These are phyloP conservation scores for Chloropsis cyanopogon DNA, from an alignment of 2,113 vertebrate genomes.

Conservation along the genomic window DNA sequence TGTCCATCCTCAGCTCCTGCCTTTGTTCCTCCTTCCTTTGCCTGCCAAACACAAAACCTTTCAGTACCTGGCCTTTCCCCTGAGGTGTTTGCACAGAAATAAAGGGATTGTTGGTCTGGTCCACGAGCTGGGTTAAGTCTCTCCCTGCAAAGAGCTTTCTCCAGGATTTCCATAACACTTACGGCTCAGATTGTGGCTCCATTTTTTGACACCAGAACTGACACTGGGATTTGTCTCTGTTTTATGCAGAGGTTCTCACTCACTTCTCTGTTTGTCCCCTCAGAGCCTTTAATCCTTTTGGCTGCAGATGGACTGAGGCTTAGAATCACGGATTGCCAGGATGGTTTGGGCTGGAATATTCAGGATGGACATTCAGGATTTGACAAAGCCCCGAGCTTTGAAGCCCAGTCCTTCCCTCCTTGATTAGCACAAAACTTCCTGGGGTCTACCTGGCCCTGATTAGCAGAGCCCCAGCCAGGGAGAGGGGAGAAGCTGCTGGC, in stretches of 20 bases:
- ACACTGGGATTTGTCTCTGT: background rate
- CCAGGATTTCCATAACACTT: background rate
- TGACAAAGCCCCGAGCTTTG: background rate
- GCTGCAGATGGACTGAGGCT: background rate
- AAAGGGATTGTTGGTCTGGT: background rate
- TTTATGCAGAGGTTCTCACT: background rate
- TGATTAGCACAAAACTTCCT: background rate
- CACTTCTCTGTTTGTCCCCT: background rate
- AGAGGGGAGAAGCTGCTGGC: constrained; percentile 2
- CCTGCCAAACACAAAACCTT: background rate
- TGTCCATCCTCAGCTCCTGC: background rate
- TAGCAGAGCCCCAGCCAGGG: background rate
- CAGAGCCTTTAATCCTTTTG: background rate
- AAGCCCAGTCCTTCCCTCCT: background rate
- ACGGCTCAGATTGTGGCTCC: background rate
- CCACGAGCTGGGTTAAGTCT: background rate
- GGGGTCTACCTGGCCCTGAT: background rate
- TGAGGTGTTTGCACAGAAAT: background rate
- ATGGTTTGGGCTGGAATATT: background rate
- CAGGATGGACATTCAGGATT: background rate
- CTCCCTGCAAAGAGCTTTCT: background rate
- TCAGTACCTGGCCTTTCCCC: background rate
- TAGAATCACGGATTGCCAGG: background rate
- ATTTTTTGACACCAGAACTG: background rate
- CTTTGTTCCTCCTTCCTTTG: background rate